These are phyloP conservation scores for Oxygymnocypris stewartii DNA, from an alignment of 2,113 vertebrate genomes.

Conservation along the genomic window DNA sequence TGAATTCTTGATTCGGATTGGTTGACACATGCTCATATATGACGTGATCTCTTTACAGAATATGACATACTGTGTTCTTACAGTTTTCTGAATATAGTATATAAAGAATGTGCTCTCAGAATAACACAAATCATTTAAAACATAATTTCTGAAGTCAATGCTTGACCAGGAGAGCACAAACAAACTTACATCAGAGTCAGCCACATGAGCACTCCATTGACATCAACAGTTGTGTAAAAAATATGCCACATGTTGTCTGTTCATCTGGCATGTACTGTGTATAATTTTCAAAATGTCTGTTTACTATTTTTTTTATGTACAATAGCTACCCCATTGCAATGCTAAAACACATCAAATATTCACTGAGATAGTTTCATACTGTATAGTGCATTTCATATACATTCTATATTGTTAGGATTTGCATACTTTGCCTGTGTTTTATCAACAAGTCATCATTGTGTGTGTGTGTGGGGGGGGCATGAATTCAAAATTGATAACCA, in stretches of 20 bases:
- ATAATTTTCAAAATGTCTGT: not conserved
- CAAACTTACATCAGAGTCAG: not conserved
- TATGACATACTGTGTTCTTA: not conserved
- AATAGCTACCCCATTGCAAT: not conserved
- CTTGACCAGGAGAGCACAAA: not conserved
- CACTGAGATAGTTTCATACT: not conserved
- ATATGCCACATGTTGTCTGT: not conserved
- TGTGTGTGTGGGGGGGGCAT: no score
- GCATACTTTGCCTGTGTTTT: not conserved
- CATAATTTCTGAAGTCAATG: not conserved
- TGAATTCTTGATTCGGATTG: not conserved
- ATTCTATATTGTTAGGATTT: not conserved
- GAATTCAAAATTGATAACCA: no score
- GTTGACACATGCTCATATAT: not conserved
- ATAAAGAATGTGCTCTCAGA: not conserved
- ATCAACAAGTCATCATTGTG: not conserved
- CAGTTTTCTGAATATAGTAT: not conserved
- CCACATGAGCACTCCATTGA: not conserved
- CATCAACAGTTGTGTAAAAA: not conserved
- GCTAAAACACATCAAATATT: not conserved
- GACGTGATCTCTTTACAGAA: not conserved
- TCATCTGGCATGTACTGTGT: not conserved
- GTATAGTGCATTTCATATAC: not conserved
- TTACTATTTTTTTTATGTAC: not conserved
- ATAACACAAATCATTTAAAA: not conserved